Evolutionary conservation across 1,140 invertebrate species (phyloP), one percentile per base, ranked within the genome.

Genomic region (Bursaphelenchus mucronatus): DNA sequence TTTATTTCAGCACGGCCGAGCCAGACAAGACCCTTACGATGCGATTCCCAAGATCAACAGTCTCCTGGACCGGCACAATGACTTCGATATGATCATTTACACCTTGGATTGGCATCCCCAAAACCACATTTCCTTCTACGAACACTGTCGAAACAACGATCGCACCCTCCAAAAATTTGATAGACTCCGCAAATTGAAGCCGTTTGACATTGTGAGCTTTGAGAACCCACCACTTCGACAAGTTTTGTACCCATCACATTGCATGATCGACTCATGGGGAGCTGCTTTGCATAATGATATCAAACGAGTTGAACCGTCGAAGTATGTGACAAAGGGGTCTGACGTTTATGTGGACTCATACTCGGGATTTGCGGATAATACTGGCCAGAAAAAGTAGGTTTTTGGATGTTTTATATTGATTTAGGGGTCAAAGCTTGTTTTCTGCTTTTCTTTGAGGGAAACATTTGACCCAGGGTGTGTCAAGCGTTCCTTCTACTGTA

Each of bases 291-390:
- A 96, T 82, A 88, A 89, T 78, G 89, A 95, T 78, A 83, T 97
- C 0, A 92, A 91, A 83, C 82, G 89, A 30, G 82, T 87, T 1
- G 86, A 90, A 0, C 86, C 88, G 63, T 88, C 88, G 15, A 86
- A 90, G 30, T 89, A 90, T 82, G 88, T 95, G 46, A 90, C 92
- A 82, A 97, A 96, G 83, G 93, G 94, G 15, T 92, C 90, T 3
- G 90, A 94, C 82, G 88, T 92, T 0, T 90, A 94, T 68, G 89
- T 96, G 9, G 94, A 97, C 80, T 94, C 91, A 0, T 97, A 97
- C 83, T 96, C 92, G 0, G 94, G 94, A 13, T 97, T 98, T 84
- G 94, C 90, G 89, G 94, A 97, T 83, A 97, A 97, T 83, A 89
- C 90, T 46, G 68, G 69, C 13, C 46, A 70, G 9, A 67, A 69